Percentiles rank a stretch among this genome's conserved stretches.
These are phyloP conservation scores for Pterophyllum scalare DNA, from an alignment of 2,113 vertebrate genomes.

Conservation along the genomic window DNA sequence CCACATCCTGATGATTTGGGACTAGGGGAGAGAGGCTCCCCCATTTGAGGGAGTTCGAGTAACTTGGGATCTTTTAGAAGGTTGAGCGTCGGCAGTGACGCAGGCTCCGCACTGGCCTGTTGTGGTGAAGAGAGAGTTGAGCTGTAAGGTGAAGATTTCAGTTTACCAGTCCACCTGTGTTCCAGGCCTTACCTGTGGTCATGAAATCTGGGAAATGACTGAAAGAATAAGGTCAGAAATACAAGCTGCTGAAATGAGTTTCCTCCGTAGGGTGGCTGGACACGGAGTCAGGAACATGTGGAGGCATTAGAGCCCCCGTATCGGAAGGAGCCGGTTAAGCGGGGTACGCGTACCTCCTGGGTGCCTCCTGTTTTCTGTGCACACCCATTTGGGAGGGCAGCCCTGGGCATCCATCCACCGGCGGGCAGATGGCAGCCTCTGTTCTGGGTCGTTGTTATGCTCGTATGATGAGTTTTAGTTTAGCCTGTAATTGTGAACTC, in stretches of 20 bases:
- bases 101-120: not conserved
- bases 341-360: fast-evolving
- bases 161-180: not conserved
- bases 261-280: not conserved
- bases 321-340: not conserved
- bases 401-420: no score
- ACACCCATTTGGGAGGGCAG: not conserved
- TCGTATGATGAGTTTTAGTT: not conserved
- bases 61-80: not conserved
- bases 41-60: not conserved
- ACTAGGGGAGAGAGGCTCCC: fast-evolving
- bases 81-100: fast-evolving
- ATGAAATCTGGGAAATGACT: no score
- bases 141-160: not conserved
- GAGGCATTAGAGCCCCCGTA: not conserved
- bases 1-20: no score
- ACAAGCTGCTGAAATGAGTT: not conserved
- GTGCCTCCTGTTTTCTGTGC: not conserved
- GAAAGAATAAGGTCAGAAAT: no score
- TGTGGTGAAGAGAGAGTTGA: not conserved
- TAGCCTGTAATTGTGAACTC: not conserved
- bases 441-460: not conserved
- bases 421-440: not conserved
- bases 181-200: no score
- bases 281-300: not conserved